Evolutionary conservation across 2,888 invertebrate species (phyloP), one percentile per base, ranked within the genome.

Genomic region (Yponomeuta sedellus): DNA sequence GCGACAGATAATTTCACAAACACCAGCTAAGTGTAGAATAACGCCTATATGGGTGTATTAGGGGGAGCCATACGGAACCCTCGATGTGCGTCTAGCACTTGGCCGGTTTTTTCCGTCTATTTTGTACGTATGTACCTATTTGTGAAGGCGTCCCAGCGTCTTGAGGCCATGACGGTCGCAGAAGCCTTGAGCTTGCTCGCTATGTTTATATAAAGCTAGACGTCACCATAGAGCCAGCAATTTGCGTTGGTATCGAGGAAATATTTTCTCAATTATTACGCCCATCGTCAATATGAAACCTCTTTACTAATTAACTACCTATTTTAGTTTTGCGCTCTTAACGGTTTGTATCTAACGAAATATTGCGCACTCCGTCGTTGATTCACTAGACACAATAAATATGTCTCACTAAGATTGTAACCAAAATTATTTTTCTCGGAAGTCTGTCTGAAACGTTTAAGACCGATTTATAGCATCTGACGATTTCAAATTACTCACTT

Each of bases 191-290:
- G 72, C 74, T 77, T 77, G 44, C 25, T 64, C n/a, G 82, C 83
- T 86, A 77, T 86, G 85, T 88, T 86, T 83, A 81, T 83, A 86
- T 84, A 82, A 80, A 25, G 77, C 72, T 72, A 74, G 73, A 80
- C 86, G 84, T 85, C 85, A 84, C 77, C 78, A 77, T 39, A 2
- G 63, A n/a, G 20, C 79, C 77, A 76, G 78, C 77, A 77, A 83
- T 83, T 82, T 79, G 78, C 78, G 76, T 75, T 80, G 77, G 77
- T 80, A 64, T 64, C 58, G 63, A 52, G 44, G 3, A 61, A 61
- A 61, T 34, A 61, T 61, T 34, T 61, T 8, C 34, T n/a, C 8
- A 58, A 58, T n/a, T 57, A 20, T 57, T 58, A 58, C 12, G 12
- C 16, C 44, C 44, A 1, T 52, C 44, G 16, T 52, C 44, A 52